Evolutionary conservation across 2,888 invertebrate genomes (phyloP).

Genomic region (Lycocerus yunnanus): DNA sequence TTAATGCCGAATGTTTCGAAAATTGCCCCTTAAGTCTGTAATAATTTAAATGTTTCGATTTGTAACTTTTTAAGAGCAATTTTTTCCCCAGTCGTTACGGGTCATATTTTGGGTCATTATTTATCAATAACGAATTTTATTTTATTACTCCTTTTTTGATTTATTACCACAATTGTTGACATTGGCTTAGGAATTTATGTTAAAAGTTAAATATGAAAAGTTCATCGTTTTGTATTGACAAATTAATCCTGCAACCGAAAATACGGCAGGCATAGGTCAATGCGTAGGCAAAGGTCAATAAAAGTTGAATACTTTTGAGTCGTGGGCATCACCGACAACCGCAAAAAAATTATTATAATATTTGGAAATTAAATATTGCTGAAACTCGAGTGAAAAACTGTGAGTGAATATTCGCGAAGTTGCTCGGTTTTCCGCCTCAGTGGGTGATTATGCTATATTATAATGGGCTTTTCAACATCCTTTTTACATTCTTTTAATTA

Average conservation of each 20-base stretch:
- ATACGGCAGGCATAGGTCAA: not conserved
- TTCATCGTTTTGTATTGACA: not conserved
- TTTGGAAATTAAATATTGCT: too few relatives aligned
- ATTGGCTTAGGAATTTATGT: not conserved
- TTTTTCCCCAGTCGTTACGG: not conserved
- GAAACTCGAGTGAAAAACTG: too few relatives aligned
- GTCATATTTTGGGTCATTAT: not conserved
- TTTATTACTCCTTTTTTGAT: not conserved
- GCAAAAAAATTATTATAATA: too few relatives aligned
- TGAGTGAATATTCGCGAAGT: too few relatives aligned
- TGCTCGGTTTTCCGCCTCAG: too few relatives aligned
- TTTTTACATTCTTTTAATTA: too few relatives aligned
- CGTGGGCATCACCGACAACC: not conserved
- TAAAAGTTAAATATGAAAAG: not conserved
- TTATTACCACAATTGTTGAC: not conserved
- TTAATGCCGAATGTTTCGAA: not conserved
- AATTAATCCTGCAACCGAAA: not conserved
- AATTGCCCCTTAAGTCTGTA: not conserved
- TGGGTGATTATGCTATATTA: too few relatives aligned
- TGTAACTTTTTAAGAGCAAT: not conserved
- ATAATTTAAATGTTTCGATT: not conserved
- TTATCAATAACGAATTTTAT: not conserved
- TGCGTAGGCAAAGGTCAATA: not conserved
- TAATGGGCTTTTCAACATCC: too few relatives aligned
- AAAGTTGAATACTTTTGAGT: not conserved